Percentiles rank a stretch among this genome's conserved stretches.
These are phyloP conservation scores for Serrognathus titanus DNA, from an alignment of 2,888 invertebrate genomes.

Conservation along the genomic window DNA sequence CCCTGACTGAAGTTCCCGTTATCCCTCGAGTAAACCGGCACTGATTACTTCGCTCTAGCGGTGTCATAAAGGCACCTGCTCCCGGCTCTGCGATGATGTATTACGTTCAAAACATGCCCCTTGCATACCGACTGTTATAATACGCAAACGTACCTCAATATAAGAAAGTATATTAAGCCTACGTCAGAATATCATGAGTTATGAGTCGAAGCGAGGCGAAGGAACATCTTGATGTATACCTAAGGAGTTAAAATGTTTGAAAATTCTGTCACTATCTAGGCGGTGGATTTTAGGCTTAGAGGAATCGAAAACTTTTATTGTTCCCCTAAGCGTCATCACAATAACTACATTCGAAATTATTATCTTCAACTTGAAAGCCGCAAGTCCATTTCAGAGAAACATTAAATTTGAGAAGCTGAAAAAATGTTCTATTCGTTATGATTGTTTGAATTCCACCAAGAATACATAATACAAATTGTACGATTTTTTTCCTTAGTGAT, in stretches of 20 bases:
- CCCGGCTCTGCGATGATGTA: slow-evolving; percentile 10
- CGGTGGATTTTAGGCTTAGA: too few species aligned
- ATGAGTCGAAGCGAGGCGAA: background rate
- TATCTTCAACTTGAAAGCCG: too few species aligned
- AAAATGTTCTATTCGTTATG: too few species aligned
- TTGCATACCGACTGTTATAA: background rate
- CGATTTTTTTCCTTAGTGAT: too few species aligned
- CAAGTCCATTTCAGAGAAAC: too few species aligned
- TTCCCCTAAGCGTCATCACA: too few species aligned
- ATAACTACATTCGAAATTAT: too few species aligned
- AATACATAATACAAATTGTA: too few species aligned
- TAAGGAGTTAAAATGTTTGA: background rate
- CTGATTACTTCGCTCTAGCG: slow-evolving; percentile 16
- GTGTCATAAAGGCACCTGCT: slow-evolving; percentile 16
- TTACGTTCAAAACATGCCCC: slow-evolving; percentile 5
- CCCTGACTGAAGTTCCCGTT: background rate
- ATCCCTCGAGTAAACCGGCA: slow-evolving; percentile 12
- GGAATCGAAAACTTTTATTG: too few species aligned
- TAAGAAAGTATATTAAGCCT: background rate
- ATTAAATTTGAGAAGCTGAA: too few species aligned
- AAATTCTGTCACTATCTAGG: too few species aligned
- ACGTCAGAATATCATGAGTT: background rate
- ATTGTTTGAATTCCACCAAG: too few species aligned
- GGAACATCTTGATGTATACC: background rate
- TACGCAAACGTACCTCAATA: background rate